These are phyloP conservation scores for Melinopterus prodromus DNA, from an alignment of 2,888 invertebrate genomes.

Conservation along the genomic window DNA sequence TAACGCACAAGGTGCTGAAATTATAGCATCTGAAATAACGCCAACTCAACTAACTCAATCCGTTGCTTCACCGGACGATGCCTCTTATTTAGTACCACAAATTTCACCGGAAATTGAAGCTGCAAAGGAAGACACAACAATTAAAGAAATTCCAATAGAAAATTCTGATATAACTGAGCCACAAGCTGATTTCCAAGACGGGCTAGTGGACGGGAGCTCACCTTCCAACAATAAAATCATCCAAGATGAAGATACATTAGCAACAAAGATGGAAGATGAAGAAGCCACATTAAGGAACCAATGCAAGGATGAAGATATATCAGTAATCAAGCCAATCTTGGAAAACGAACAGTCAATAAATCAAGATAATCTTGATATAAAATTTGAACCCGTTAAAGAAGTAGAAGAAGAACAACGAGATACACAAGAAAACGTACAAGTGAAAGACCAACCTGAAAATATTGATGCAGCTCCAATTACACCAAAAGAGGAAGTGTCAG, in stretches of 20 bases:
- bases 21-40: slow-evolving; percentile 17
- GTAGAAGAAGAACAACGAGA: not conserved
- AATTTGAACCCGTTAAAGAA: not conserved
- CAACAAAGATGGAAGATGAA: slow-evolving; percentile 14
- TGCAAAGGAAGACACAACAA: slow-evolving; percentile 9
- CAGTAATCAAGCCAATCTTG: not conserved
- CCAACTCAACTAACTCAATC: too few relatives aligned
- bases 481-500: slow-evolving; percentile 32
- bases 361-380: not conserved
- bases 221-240: not conserved
- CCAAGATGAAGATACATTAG: not conserved
- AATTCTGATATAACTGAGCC: slow-evolving; percentile 21
- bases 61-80: too few relatives aligned
- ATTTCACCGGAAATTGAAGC: too few relatives aligned
- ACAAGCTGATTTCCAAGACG: not conserved
- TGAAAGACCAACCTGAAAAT: slow-evolving; percentile 31
- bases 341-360: not conserved
- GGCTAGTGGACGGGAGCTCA: not conserved
- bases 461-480: slow-evolving; percentile 27
- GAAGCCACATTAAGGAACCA: not conserved
- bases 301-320: slow-evolving; percentile 5
- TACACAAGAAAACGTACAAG: slow-evolving; percentile 16
- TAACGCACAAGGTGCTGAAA: slow-evolving; percentile 28
- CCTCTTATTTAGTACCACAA: too few relatives aligned
- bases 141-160: slow-evolving; percentile 12